Percentiles rank a stretch among this genome's conserved stretches.
These are phyloP conservation scores for Drosophila kikkawai DNA, from an alignment of 1,140 invertebrate genomes.

Conservation along the genomic window DNA sequence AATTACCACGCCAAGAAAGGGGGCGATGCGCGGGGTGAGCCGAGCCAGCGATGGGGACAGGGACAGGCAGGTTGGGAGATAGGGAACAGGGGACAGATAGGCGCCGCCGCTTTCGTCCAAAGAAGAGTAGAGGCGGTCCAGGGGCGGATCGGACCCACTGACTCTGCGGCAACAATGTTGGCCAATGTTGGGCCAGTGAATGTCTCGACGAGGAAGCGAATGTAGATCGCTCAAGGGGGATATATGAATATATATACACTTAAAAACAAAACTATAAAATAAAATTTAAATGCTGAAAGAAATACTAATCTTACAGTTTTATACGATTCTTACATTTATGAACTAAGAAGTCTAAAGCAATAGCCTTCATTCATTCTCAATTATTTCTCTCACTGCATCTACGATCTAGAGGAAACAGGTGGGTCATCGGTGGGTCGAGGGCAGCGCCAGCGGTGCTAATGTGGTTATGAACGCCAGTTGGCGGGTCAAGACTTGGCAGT, in stretches of 20 bases:
- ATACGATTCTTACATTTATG: too few relatives aligned
- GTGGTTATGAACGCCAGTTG: constrained; percentile 76
- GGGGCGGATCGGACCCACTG: constrained; percentile 52
- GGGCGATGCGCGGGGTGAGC: background rate
- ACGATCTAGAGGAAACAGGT: constrained; percentile 5
- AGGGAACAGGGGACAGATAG: constrained; percentile 17
- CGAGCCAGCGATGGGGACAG: background rate
- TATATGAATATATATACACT: background rate
- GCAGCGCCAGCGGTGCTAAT: constrained; percentile 79
- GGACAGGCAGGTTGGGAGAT: constrained; percentile 31
- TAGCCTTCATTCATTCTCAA: background rate
- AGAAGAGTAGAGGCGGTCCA: constrained; percentile 52
- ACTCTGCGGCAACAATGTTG: constrained; percentile 51
- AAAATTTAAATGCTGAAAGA: too few relatives aligned
- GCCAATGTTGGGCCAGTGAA: constrained; percentile 55
- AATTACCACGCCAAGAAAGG: constrained; percentile 70
- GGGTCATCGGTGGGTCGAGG: constrained; percentile 52
- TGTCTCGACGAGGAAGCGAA: constrained; percentile 56
- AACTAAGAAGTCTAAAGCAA: too few relatives aligned
- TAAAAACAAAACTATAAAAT: background rate
- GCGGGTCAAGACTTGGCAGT: constrained; percentile 41
- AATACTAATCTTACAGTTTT: too few relatives aligned
- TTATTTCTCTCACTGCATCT: background rate
- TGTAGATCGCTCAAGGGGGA: constrained; percentile 58
- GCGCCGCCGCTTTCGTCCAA: constrained; percentile 64